Base-by-base conservation (phyloP, 1,140 invertebrate genomes). In the Armadillidium nasatum region DNA sequence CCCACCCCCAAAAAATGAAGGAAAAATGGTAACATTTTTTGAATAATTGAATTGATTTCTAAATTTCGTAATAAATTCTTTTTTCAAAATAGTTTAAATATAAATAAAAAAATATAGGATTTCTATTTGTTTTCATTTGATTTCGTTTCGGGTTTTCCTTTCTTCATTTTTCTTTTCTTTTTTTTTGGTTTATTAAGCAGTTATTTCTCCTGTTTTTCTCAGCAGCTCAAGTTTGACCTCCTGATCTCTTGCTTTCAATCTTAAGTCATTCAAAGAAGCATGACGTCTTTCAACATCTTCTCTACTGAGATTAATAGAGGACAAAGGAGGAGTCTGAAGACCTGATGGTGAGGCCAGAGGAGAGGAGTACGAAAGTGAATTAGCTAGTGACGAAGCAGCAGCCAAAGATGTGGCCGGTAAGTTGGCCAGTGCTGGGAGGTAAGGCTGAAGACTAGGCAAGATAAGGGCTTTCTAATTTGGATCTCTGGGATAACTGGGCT, bases 231-330 rank as follows among this genome's bases (percentile, higher is more conserved):
- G 85, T 82, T 92, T 89, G 9, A 95, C 85, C 83, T 96, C 94
- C 84, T 97, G 95, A 85, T 97, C 95, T 9, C 95, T 88, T 0
- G 96, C 95, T 80, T 96, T 95, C 44, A 96, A 87, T 73, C 96
- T 86, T 6, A 98, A 86, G 60, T 80, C 81, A 66, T 81, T 78
- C 10, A 82, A 73, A 23, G 80, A 81, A 19, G 81, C 80, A 33
- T 79, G 76, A 11, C 80, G 76, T 22, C 80, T 67, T 73, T 80
- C 81, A 7, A 80, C 80, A n/a, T 74, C 71, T 21, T 79, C 77
- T 46, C 75, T 46, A 11, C 72, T 67, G 60, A 80, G 54, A 10
- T 70, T 21, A 23, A 78, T 46, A 46, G 79, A 22, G 7, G 72
- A 21, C 9, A 77, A 68, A 7, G 79, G 74, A 13, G 76, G 78